A percentile compares a stretch with the other conserved stretches of the same genome.
phyloP scores from a whole-genome alignment of 2,888 invertebrate genomes.

The Ecliptopera silaceata region DNA sequence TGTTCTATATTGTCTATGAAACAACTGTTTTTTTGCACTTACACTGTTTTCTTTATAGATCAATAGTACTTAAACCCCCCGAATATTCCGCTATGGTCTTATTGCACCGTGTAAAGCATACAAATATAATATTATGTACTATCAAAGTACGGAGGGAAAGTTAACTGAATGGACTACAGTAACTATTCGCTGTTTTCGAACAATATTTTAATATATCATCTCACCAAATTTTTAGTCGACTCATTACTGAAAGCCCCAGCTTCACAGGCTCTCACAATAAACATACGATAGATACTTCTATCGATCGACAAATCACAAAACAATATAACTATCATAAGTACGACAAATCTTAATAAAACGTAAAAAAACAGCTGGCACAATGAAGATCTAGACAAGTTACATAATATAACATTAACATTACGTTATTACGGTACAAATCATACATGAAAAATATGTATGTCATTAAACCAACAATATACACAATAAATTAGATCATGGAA shows the following conservation, averaged over 20 bases:
- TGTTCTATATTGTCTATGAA: no score
- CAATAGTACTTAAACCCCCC: no score
- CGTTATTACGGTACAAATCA: slow-evolving; percentile 61
- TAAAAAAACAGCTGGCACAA: slow-evolving; percentile 80
- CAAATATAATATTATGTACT: slow-evolving; percentile 21
- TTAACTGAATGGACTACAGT: slow-evolving; percentile 7
- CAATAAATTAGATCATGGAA: slow-evolving; percentile 83
- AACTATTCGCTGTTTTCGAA: slow-evolving; percentile 18
- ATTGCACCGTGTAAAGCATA: no score
- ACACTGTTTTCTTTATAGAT: no score
- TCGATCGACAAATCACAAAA: slow-evolving; percentile 60
- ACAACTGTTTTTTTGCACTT: no score
- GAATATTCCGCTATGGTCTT: no score
- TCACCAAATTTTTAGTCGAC: neutral
- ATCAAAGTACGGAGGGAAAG: slow-evolving; percentile 27
- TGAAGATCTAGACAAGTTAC: slow-evolving; percentile 79
- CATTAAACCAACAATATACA: slow-evolving; percentile 75
- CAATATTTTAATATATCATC: slow-evolving; percentile 13
- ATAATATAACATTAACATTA: slow-evolving; percentile 69
- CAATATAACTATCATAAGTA: slow-evolving; percentile 78
- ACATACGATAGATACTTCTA: slow-evolving; percentile 26
- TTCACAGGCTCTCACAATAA: neutral
- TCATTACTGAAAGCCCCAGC: neutral
- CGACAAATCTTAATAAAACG: slow-evolving; percentile 76
- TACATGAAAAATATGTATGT: slow-evolving; percentile 80